A percentile compares a stretch with the other conserved stretches of the same genome.
Evolutionary conservation across 1,140 invertebrate species (phyloP).

Genomic region (Anoplophora glabripennis): DNA sequence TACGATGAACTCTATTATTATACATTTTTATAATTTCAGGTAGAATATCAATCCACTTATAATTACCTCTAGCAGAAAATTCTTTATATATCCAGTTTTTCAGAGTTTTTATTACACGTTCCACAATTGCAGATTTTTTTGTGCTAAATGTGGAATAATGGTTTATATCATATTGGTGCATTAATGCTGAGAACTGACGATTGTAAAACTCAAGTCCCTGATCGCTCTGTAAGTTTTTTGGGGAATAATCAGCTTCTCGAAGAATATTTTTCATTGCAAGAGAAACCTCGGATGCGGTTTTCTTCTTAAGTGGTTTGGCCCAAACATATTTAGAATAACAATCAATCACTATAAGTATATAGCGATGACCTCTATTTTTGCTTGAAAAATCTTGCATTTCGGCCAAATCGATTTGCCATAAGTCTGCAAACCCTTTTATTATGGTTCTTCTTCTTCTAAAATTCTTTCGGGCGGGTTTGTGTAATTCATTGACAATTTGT

Average conservation of each 20-base stretch:
- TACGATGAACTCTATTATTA: constrained; percentile 43
- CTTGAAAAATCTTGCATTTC: constrained; percentile 24
- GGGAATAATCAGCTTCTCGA: constrained; percentile 3
- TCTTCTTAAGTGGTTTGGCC: constrained; percentile 37
- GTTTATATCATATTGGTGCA: constrained; percentile 41
- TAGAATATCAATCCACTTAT: constrained; percentile 41
- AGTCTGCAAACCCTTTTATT: constrained; percentile 8
- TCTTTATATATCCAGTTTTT: constrained; percentile 46
- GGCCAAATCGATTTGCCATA: constrained; percentile 36
- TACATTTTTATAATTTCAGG: constrained; percentile 38
- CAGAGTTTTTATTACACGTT: constrained; percentile 49
- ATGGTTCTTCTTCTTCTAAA: constrained; percentile 35
- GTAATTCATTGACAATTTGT: constrained; percentile 44
- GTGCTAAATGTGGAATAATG: constrained; percentile 45
- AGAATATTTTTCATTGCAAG: constrained; percentile 33
- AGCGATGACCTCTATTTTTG: constrained; percentile 37
- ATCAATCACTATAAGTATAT: constrained; percentile 42
- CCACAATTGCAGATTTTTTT: constrained; percentile 47
- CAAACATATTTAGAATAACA: constrained; percentile 43
- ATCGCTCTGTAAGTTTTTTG: constrained; percentile 41
- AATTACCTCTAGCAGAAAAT: constrained; percentile 41
- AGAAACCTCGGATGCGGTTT: constrained; percentile 33
- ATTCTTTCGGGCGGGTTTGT: constrained; percentile 44
- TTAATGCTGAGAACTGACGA: constrained; percentile 35
- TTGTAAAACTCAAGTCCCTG: constrained; percentile 44